Conservation (phyloP, 1,140 invertebrate genomes). For the Drosophila malerkotliana region DNA sequence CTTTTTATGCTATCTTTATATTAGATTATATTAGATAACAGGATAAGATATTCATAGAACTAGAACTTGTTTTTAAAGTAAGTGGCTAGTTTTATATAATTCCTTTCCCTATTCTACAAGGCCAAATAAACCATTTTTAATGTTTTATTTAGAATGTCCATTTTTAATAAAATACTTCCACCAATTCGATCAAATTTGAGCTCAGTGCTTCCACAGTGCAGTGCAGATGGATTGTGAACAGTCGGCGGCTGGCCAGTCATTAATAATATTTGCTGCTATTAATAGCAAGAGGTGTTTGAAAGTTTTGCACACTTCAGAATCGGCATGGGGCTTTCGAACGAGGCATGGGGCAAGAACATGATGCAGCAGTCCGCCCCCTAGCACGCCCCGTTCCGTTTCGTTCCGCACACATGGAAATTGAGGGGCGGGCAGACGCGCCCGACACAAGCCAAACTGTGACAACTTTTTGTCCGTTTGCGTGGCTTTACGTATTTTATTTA, state of each 20-base stretch:
- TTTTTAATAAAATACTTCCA: neutral
- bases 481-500: slow-evolving; percentile 70
- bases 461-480: slow-evolving; percentile 27
- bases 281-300: slow-evolving; percentile 68
- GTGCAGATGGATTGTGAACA: slow-evolving; percentile 14
- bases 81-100: too few relatives aligned
- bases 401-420: slow-evolving; percentile 31
- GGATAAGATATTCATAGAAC: too few relatives aligned
- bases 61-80: too few relatives aligned
- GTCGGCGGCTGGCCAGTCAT: slow-evolving; percentile 39
- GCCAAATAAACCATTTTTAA: too few relatives aligned
- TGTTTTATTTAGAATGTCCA: too few relatives aligned
- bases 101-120: too few relatives aligned
- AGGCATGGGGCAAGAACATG: slow-evolving; percentile 30
- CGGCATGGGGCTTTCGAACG: slow-evolving; percentile 30
- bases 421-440: slow-evolving; percentile 27
- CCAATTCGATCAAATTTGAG: neutral
- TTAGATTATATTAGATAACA: too few relatives aligned
- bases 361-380: slow-evolving; percentile 47
- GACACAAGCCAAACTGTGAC: slow-evolving; percentile 47
- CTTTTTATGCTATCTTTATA: too few relatives aligned
- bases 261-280: slow-evolving; percentile 69
- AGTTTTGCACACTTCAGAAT: slow-evolving; percentile 55
- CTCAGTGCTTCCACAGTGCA: slow-evolving; percentile 25
- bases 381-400: slow-evolving; percentile 26